phyloP scores from a whole-genome alignment of 2,113 vertebrate genomes.

The Archocentrus centrarchus region DNA sequence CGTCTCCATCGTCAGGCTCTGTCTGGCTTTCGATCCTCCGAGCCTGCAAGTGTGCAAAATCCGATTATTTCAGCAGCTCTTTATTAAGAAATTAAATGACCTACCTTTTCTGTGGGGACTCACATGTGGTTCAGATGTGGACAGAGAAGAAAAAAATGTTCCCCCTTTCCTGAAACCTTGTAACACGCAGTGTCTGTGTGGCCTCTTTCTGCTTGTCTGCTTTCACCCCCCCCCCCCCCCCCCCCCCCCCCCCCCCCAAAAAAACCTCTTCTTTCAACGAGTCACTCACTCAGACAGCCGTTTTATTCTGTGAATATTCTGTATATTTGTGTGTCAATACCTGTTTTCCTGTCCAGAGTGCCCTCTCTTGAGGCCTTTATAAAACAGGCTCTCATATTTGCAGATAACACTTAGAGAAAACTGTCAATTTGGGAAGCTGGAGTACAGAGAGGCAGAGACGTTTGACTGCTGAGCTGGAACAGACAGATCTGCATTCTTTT shows the following conservation, averaged over 20 bases:
- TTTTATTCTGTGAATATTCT: neutral
- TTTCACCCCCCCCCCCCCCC: neutral
- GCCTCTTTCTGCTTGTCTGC: conserved; percentile 1
- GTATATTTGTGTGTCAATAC: conserved; percentile 5
- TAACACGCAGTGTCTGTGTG: neutral
- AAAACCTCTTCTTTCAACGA: neutral
- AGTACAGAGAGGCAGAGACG: conserved; percentile 12
- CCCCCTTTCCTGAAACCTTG: neutral
- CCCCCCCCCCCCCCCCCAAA: neutral
- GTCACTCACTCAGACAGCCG: neutral
- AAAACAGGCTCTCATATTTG: conserved; percentile 41
- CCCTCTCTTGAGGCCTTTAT: conserved; percentile 14
- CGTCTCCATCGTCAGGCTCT: neutral
- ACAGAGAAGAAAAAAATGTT: neutral
- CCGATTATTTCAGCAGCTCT: neutral
- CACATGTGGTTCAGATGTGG: neutral
- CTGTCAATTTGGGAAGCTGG: conserved; percentile 53
- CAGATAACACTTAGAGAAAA: conserved; percentile 54
- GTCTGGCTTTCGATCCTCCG: neutral
- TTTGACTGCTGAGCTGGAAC: conserved; percentile 51
- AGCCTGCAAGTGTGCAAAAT: neutral
- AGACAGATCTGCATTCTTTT: conserved; percentile 7
- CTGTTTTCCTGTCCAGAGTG: conserved; percentile 27
- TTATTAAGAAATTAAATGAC: neutral
- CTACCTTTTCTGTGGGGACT: neutral